Evolutionary conservation across 1,140 invertebrate species (phyloP).

Genomic region (Drosophila pseudoobscura): DNA sequence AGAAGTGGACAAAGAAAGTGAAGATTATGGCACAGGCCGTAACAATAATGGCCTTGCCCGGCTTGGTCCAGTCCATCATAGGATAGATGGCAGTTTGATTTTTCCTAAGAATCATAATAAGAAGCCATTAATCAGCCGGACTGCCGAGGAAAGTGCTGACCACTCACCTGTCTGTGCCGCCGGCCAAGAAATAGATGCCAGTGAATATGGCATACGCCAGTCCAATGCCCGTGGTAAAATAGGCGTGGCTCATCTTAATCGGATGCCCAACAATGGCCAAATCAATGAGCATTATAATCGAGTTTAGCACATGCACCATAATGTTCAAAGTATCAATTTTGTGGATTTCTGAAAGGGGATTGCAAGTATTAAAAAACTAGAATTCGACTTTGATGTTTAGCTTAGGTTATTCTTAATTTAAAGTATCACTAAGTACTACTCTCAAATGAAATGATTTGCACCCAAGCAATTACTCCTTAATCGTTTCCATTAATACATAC

Average conservation of each 20-base stretch:
- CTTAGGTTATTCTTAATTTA: no score
- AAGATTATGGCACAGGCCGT: constrained; percentile 85
- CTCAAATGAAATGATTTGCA: no score
- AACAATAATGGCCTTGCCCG: constrained; percentile 84
- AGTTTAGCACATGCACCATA: constrained; percentile 87
- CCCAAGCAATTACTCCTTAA: no score
- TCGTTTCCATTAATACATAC: no score
- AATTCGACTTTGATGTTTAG: neutral
- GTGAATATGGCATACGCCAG: constrained; percentile 86
- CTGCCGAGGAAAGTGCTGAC: neutral
- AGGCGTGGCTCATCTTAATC: constrained; percentile 86
- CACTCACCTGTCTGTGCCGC: constrained; percentile 86
- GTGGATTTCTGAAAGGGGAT: constrained; percentile 61
- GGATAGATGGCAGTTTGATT: constrained; percentile 86
- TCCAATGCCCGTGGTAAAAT: constrained; percentile 86
- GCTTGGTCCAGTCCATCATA: constrained; percentile 86
- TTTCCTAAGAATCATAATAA: constrained; percentile 70
- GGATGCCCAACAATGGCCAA: constrained; percentile 87
- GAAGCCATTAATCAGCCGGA: neutral
- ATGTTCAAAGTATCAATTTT: constrained; percentile 86
- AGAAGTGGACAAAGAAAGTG: constrained; percentile 83
- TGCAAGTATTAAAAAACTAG: neutral
- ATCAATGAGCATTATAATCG: constrained; percentile 87
- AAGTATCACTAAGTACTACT: no score
- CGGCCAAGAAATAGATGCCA: constrained; percentile 87